Conservation (phyloP, 2,797 vertebrate species). For the Cuniculus paca region DNA sequence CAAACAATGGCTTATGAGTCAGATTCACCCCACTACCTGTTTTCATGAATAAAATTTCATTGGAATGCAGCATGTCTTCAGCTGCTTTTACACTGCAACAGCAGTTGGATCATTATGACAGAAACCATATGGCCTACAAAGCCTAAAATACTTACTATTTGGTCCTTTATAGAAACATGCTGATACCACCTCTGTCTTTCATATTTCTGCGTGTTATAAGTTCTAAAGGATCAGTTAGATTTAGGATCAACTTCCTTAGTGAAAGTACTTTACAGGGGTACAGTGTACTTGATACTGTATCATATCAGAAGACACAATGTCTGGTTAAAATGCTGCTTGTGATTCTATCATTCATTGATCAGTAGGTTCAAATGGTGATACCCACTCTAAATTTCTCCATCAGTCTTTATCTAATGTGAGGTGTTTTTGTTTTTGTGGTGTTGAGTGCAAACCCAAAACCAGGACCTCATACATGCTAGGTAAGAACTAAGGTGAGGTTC, state of each 20-base stretch:
- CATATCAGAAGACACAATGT: not conserved
- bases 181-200: not conserved
- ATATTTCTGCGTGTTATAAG: not conserved
- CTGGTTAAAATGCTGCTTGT: not conserved
- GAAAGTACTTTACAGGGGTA: not conserved
- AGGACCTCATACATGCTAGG: not conserved
- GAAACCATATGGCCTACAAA: not conserved
- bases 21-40: constrained; percentile 25
- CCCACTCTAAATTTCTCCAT: constrained; percentile 15
- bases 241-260: constrained; percentile 15
- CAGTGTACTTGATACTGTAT: not conserved
- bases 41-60: not conserved
- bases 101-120: not conserved
- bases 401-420: not conserved
- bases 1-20: not conserved
- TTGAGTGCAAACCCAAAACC: not conserved
- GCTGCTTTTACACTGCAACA: constrained; percentile 6
- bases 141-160: not conserved
- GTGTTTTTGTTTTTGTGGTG: not conserved
- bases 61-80: constrained; percentile 23
- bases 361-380: not conserved
- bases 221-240: constrained; percentile 27
- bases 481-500: not conserved
- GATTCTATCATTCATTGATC: not conserved
- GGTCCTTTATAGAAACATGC: not conserved